Base-by-base conservation (phyloP, 2,888 invertebrate genomes). In the Leptopilina syphax region DNA sequence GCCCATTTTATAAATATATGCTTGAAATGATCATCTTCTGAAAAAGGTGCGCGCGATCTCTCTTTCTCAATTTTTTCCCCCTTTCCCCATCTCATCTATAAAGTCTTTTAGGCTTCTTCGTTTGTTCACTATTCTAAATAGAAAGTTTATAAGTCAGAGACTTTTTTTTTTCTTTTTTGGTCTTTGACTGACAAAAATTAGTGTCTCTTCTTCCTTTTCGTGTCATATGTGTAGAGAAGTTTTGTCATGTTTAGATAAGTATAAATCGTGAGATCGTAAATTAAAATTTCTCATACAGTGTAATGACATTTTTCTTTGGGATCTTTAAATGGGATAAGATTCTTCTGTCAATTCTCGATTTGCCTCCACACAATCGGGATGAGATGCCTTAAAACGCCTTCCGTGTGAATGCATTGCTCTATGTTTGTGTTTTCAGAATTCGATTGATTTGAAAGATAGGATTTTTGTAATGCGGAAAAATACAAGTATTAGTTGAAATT, bases 111-210 rank as follows among this genome's bases (percentile, higher is more conserved):
- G 18, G 24, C 24, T 50, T 68, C 50, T 68, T 68, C 27, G 9
- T 73, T 34, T 73, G 50, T 10, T 73, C 57, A n/a, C 34, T 34
- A 73, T 73, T 57, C 73, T 73, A 73, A 73, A 73, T 73, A 57
- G 73, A 73, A 73, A 73, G 73, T 73, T 34, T 13, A 18, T 65
- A 70, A 73, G 13, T 57, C 50, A 13, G 27, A 73, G 57, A n/a
- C 13, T 57, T 73, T 73, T 73, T 70, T 73, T 73, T 57, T 73
- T 73, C 57, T 73, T 70, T 73, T 73, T 41, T 34, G 57, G 50
- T 34, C n/a, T 57, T 73, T 34, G 57, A 8, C 8, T 34, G 57
- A 73, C 18, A 73, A 57, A 34, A 41, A 73, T 57, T 13, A 57
- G 34, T 57, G 44, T 73, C 9, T 57, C 54, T 70, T 57, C 54